These are phyloP conservation scores for Mesoclemmys tuberculata DNA, from an alignment of 2,113 vertebrate genomes.

Conservation along the genomic window DNA sequence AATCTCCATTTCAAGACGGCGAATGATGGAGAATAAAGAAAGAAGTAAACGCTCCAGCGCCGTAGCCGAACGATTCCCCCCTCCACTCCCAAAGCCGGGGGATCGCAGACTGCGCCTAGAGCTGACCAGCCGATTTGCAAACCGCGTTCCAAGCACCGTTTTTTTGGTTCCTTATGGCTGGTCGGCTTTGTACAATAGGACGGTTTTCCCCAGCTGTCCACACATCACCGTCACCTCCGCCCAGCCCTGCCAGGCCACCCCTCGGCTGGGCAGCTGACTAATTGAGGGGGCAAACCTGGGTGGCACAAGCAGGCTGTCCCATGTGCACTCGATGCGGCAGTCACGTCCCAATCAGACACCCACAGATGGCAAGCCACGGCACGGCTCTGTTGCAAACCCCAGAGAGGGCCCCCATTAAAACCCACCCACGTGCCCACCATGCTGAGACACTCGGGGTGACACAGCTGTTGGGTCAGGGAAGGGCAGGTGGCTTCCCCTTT, in stretches of 20 bases:
- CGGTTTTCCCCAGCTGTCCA: not conserved
- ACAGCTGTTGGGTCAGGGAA: not conserved
- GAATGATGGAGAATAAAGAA: not conserved
- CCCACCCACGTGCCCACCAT: not conserved
- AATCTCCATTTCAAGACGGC: not conserved
- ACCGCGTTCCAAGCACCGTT: not conserved
- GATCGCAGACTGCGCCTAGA: not conserved
- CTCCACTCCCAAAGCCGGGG: not conserved
- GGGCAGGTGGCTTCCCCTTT: not conserved
- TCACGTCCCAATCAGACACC: not conserved
- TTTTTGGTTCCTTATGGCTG: too few species aligned
- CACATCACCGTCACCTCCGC: not conserved
- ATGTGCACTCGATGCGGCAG: not conserved
- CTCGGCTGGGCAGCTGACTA: not conserved
- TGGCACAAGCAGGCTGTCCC: not conserved
- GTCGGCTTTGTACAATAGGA: not conserved
- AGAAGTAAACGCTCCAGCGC: not conserved
- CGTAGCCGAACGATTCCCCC: not conserved
- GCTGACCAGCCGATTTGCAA: too few species aligned
- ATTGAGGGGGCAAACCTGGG: not conserved
- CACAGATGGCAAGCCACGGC: not conserved
- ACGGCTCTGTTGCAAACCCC: not conserved
- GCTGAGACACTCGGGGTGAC: not conserved
- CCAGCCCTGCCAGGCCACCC: accelerated
- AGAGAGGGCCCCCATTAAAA: not conserved